Base-by-base conservation (phyloP, 2,888 invertebrate species). In the Caradrina clavipalpis region DNA sequence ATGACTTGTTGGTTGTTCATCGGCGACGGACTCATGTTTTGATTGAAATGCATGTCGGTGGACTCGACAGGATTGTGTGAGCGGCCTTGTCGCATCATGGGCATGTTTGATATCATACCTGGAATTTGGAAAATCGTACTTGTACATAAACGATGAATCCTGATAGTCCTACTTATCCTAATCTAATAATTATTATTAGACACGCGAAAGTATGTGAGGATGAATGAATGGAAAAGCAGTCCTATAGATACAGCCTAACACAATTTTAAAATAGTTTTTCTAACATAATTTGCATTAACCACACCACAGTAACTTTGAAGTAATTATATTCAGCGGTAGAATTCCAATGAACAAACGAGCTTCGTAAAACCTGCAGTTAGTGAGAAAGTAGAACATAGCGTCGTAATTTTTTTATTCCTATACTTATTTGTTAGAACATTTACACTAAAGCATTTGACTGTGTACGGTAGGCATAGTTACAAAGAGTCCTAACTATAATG, bases 81-180 rank as follows among this genome's bases (percentile, higher is more conserved):
- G 15, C 93, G 92, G 75, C 84, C 90, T 63, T 92, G 91, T 13
- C 95, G 93, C 90, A 95, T 89, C 68, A 94, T 78, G 63, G 92
- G 89, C 76, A 94, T 90, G 82, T 92, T 94, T 69, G 91, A 88
- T 84, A 95, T 91, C 81, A 94, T 87, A 85, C 86, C 95, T 96
- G 92, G 49, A 94, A 92, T 79, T 49, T 53, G 59, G 45, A 63
- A 54, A 50, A 59, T 11, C 2, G 21, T n/a, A 26, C 13, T 54
- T 39, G 39, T 19, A 73, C 53, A 39, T n/a, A 0, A 35, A 54
- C 26, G 2, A 31, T 4, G 19, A n/a, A 19, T 21, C 19, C 19
- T 49, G 45, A 17, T 45, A 45, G 45, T 45, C 15, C 45, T 45
- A 17, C 45, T 17, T 42, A 13, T 39, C 39, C 13, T 39, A 39